Evolutionary conservation across 2,113 vertebrate species (phyloP), one percentile per base, ranked within the genome.

Genomic region (Oreochromis aureus): DNA sequence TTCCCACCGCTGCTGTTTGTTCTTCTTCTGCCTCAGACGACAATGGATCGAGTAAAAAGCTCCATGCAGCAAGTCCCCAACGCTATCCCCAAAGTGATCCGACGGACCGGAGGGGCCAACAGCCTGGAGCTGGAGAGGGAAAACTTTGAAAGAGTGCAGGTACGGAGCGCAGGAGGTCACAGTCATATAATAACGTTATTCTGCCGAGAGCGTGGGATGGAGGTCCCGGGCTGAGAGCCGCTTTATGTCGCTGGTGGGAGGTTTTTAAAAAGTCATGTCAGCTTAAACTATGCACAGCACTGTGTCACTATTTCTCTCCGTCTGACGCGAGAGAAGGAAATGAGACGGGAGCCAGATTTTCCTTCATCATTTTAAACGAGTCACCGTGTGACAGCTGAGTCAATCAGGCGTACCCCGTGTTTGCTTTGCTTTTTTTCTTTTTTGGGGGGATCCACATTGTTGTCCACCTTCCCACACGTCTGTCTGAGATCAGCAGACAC

Each of bases 41-140:
- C 90, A 93, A 98, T 98, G 98, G 98, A 98, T 69, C 97, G 97
- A 78, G 96, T 97, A 92, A 97, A 97, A 90, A 97, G 96, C 96
- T 98, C 97, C 89, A 97, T 98, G 95, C 97, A 97, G 97, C 97
- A 98, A 95, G 97, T 97, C 83, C 95, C 97, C 89, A 98, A 97
- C 94, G 97, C 97, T 22, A 97, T 98, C 55, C 98, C 97, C 87
- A 98, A 98, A 96, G 97, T 97, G 90, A 96, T 97, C 93, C 95
- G 97, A 85, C 95, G 98, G 86, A 96, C 96, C 16, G 97, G 96
- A 24, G 96, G 94, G 82, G 96, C 96, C 19, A 97, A 97, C 91
- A 95, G 97, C 69, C 95, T 98, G 91, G 96, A 97, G 87, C 94
- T 95, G 54, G 98, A 98, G 93, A 97, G 96, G 78, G 98, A 98